phyloP scores from a whole-genome alignment of 2,797 vertebrate genomes.

The Avahi laniger region DNA sequence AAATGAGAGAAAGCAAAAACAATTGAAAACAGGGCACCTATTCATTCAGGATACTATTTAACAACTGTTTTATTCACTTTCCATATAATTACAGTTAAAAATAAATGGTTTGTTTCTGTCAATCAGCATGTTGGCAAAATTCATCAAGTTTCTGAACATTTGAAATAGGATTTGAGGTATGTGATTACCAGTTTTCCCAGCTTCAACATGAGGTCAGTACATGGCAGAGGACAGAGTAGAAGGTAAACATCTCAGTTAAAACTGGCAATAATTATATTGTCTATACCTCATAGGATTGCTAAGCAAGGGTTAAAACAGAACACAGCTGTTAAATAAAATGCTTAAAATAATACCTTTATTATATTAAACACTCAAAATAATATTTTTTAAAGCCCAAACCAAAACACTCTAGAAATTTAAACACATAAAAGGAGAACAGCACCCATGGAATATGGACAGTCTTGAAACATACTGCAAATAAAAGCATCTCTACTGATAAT shows the following conservation, averaged over 20 bases:
- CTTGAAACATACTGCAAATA: neutral
- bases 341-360: neutral
- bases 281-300: neutral
- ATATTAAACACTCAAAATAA: slow-evolving; percentile 15
- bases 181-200: neutral
- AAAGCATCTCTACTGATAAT: neutral
- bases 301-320: neutral
- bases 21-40: slow-evolving; percentile 13
- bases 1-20: slow-evolving; percentile 20
- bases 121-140: slow-evolving; percentile 44
- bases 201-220: neutral
- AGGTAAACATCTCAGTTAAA: neutral
- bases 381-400: neutral
- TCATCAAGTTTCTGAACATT: slow-evolving; percentile 41
- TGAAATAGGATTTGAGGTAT: slow-evolving; percentile 6
- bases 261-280: neutral
- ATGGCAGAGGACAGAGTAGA: neutral
- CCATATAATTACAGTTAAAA: slow-evolving; percentile 49
- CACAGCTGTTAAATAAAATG: neutral
- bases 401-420: slow-evolving; percentile 4
- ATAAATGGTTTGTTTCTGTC: slow-evolving; percentile 47
- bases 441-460: neutral
- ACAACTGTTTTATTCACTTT: slow-evolving; percentile 10
- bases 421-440: neutral
- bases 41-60: slow-evolving; percentile 27